Conservation (phyloP, 1,140 invertebrate genomes). For the Bicyclus anynana region DNA sequence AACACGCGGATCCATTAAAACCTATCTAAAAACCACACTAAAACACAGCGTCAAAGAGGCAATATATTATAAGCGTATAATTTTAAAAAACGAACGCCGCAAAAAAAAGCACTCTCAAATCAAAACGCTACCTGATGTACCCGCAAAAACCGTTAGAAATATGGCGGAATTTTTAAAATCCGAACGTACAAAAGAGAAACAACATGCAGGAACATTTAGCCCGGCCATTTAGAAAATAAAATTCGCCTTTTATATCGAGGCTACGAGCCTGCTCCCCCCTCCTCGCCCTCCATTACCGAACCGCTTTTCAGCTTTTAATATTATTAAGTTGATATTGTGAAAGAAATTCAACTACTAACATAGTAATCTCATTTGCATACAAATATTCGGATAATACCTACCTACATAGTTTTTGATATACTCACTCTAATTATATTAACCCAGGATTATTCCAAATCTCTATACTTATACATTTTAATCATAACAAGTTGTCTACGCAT, state of each 20-base stretch:
- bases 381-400: not conserved
- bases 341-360: slow-evolving; percentile 31
- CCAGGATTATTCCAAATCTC: not conserved
- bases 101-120: slow-evolving; percentile 27
- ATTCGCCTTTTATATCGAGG: slow-evolving; percentile 21
- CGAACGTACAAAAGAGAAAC: slow-evolving; percentile 23
- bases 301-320: slow-evolving; percentile 27
- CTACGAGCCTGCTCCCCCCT: slow-evolving; percentile 7
- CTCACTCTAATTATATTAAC: not conserved
- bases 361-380: slow-evolving; percentile 28
- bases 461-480: too few species aligned
- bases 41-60: slow-evolving; percentile 19
- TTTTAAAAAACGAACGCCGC: slow-evolving; percentile 21
- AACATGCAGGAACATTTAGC: slow-evolving; percentile 22
- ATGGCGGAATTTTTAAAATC: slow-evolving; percentile 20
- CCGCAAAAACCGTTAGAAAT: slow-evolving; percentile 30
- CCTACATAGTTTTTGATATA: not conserved
- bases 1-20: not conserved
- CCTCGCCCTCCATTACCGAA: slow-evolving; percentile 11
- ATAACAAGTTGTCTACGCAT: too few species aligned
- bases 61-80: slow-evolving; percentile 28
- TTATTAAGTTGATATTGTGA: slow-evolving; percentile 31
- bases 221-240: slow-evolving; percentile 29
- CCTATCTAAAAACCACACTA: slow-evolving; percentile 13
- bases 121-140: slow-evolving; percentile 26